Evolutionary conservation across 2,797 vertebrate species (phyloP).

Genomic region (Galagoides demidoff): DNA sequence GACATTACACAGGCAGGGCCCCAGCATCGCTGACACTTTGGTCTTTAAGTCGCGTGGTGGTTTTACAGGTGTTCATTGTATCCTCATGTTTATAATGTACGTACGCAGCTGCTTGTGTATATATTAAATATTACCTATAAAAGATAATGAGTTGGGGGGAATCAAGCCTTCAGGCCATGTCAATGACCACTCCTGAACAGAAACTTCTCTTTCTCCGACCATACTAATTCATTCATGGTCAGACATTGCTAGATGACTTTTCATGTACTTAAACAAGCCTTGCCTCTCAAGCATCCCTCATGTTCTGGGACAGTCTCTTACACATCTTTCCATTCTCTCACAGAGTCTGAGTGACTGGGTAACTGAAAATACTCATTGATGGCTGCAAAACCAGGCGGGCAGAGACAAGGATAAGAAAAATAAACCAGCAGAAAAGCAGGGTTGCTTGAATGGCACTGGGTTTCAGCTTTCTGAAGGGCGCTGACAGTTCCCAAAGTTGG

Average conservation of each 20-base stretch:
- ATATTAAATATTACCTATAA: neutral
- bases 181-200: neutral
- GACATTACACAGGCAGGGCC: neutral
- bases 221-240: neutral
- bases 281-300: neutral
- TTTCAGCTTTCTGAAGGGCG: neutral
- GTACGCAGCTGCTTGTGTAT: neutral
- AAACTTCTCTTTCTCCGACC: neutral
- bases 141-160: neutral
- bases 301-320: neutral
- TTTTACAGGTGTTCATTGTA: neutral
- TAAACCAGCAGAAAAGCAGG: neutral
- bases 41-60: neutral
- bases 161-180: neutral
- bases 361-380: slow-evolving; percentile 19
- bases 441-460: neutral
- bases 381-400: slow-evolving; percentile 28
- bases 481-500: neutral
- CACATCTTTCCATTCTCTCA: neutral
- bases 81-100: neutral
- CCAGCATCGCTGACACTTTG: neutral
- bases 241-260: neutral
- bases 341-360: neutral
- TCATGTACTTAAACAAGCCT: neutral
- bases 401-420: slow-evolving; percentile 15